A percentile compares a stretch with the other conserved stretches of the same genome.
Evolutionary conservation across 1,140 invertebrate genomes (phyloP).

Genomic region (Propsilocerus akamusi): DNA sequence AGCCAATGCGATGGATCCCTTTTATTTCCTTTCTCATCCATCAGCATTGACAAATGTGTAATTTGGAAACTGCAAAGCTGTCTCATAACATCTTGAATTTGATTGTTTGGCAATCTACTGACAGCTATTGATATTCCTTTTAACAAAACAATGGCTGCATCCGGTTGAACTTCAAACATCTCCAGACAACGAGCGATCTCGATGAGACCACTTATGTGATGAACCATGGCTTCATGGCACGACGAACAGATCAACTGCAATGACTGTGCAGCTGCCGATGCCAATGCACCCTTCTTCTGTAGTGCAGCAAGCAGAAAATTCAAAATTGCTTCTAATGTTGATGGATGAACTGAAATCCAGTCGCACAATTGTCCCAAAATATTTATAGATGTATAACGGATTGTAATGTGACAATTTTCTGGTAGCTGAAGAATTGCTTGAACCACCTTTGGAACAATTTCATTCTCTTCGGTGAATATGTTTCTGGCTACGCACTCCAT

Average conservation of each 20-base stretch:
- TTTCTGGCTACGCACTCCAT: slow-evolving; percentile 93
- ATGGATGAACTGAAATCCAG: slow-evolving; percentile 83
- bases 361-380: slow-evolving; percentile 85
- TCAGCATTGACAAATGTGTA: slow-evolving; percentile 38
- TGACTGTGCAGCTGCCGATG: slow-evolving; percentile 56
- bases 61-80: slow-evolving; percentile 63
- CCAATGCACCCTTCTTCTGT: slow-evolving; percentile 47
- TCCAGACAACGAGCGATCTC: slow-evolving; percentile 64
- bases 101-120: slow-evolving; percentile 35
- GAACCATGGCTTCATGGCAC: slow-evolving; percentile 60
- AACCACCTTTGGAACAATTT: slow-evolving; percentile 81
- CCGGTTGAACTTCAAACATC: slow-evolving; percentile 56
- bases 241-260: slow-evolving; percentile 44
- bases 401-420: slow-evolving; percentile 66
- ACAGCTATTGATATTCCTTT: slow-evolving; percentile 57
- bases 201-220: slow-evolving; percentile 63
- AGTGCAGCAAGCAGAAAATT: slow-evolving; percentile 60
- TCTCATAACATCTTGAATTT: slow-evolving; percentile 47
- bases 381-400: slow-evolving; percentile 73
- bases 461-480: slow-evolving; percentile 76
- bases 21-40: slow-evolving; percentile 30
- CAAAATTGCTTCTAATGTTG: slow-evolving; percentile 58
- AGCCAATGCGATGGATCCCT: slow-evolving; percentile 83
- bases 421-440: slow-evolving; percentile 77
- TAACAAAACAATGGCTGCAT: slow-evolving; percentile 62